Conservation (phyloP, 1,140 invertebrate genomes). For the Steinernema feltiae region DNA sequence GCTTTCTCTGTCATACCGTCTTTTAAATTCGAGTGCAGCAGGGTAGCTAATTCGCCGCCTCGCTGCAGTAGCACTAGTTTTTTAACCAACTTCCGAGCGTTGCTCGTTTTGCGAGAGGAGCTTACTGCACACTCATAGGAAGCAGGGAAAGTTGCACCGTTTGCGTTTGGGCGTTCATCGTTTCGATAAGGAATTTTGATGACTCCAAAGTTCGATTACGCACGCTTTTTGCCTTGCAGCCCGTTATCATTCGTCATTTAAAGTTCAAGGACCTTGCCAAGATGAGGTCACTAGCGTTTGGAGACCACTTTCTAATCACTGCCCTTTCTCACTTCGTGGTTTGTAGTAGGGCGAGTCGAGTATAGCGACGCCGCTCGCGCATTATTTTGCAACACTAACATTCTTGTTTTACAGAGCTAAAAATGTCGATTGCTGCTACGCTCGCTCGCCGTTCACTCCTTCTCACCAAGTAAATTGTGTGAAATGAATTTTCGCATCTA, state of each 20-base stretch:
- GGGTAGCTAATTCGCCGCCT: too few species aligned
- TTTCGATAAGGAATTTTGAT: not conserved
- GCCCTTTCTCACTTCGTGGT: not conserved
- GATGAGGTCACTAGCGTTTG: not conserved
- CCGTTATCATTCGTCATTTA: not conserved
- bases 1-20: not conserved
- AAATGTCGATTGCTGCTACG: slow-evolving; percentile 10
- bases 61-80: too few species aligned
- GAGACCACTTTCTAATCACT: not conserved
- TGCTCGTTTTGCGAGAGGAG: too few species aligned
- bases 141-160: too few species aligned
- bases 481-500: too few species aligned
- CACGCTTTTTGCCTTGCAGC: not conserved
- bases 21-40: not conserved
- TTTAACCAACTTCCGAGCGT: too few species aligned
- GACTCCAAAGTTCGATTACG: too few species aligned
- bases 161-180: too few species aligned
- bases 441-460: slow-evolving; percentile 15
- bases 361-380: too few species aligned
- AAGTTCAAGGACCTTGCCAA: not conserved
- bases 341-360: not conserved
- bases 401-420: not conserved
- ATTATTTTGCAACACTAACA: not conserved
- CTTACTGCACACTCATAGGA: too few species aligned
- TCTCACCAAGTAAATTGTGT: slow-evolving; percentile 10